Evolutionary conservation across 2,113 vertebrate genomes (phyloP).

Genomic region (Scytalopus superciliaris): DNA sequence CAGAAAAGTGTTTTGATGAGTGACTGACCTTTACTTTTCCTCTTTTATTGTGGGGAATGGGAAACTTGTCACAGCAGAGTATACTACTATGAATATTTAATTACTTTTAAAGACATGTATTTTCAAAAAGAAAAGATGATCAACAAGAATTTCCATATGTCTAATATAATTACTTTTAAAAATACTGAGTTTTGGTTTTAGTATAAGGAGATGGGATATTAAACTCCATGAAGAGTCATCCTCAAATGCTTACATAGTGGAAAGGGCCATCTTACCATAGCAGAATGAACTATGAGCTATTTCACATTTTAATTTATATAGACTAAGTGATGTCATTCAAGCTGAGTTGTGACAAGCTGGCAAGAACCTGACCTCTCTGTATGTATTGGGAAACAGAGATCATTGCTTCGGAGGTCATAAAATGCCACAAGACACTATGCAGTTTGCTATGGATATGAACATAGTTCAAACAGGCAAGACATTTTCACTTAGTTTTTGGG

Average conservation of each 20-base stretch:
- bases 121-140: background rate
- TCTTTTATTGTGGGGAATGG: background rate
- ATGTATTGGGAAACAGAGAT: background rate
- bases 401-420: background rate
- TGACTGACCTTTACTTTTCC: background rate
- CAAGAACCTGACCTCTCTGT: background rate
- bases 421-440: accelerated
- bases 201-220: background rate
- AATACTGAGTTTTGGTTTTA: background rate
- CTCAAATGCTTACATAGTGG: background rate
- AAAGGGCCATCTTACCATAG: background rate
- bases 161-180: background rate
- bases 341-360: background rate
- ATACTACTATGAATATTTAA: background rate
- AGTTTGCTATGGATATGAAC: background rate
- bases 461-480: accelerated
- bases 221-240: background rate
- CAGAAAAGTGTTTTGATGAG: background rate
- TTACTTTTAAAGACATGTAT: background rate
- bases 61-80: background rate
- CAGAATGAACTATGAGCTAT: background rate
- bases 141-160: background rate
- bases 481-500: background rate
- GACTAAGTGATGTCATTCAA: background rate
- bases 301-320: background rate